phyloP scores from a whole-genome alignment of 2,888 invertebrate genomes.

The Hedya salicella region DNA sequence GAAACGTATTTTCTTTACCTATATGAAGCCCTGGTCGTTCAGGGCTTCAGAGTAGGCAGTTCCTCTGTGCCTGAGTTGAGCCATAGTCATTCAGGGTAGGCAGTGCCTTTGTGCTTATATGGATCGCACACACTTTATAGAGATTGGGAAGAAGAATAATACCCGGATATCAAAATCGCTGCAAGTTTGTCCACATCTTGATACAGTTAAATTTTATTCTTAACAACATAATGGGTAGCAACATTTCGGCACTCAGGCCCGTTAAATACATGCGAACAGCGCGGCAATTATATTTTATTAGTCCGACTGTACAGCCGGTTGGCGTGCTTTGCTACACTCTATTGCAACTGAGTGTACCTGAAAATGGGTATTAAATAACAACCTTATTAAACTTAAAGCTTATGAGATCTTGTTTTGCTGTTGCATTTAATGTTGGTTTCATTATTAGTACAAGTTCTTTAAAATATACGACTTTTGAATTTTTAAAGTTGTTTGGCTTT shows the following conservation, averaged over 20 bases:
- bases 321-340: slow-evolving; percentile 35
- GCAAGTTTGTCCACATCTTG: slow-evolving; percentile 15
- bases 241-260: slow-evolving; percentile 42
- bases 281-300: slow-evolving; percentile 47
- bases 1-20: no score
- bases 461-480: neutral
- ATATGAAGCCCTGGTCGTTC: no score
- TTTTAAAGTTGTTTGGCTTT: no score
- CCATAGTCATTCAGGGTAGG: no score
- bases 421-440: neutral
- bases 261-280: slow-evolving; percentile 41
- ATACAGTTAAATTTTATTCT: slow-evolving; percentile 40
- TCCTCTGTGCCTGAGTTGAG: no score
- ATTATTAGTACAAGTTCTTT: neutral
- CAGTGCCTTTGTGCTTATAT: no score
- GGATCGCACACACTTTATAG: no score
- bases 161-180: slow-evolving; percentile 8
- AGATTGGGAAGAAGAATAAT: neutral
- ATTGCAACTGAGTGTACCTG: slow-evolving; percentile 31
- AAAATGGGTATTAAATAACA: slow-evolving; percentile 27
- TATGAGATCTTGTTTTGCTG: slow-evolving; percentile 6
- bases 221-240: slow-evolving; percentile 43
- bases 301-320: slow-evolving; percentile 33
- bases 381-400: slow-evolving; percentile 19
- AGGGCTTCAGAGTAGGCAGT: no score